phyloP scores from a whole-genome alignment of 2,888 invertebrate species.

The Agonum fuliginosum region DNA sequence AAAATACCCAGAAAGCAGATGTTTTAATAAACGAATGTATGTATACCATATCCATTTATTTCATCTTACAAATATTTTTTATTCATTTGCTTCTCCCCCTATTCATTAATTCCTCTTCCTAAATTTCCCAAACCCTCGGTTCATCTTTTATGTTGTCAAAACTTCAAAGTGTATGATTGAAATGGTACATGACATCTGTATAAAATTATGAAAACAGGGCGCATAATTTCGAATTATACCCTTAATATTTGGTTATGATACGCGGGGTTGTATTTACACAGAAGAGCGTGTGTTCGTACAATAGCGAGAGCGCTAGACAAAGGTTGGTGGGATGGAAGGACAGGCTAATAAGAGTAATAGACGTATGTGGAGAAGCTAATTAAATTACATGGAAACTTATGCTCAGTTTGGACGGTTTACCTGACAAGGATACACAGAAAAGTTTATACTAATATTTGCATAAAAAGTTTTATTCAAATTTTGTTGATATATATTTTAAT shows the following conservation, averaged over 20 bases:
- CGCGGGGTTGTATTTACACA: constrained; percentile 19
- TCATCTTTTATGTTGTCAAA: constrained; percentile 26
- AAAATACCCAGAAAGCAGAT: too few relatives aligned
- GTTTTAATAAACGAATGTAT: neutral
- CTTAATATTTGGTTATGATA: constrained; percentile 48
- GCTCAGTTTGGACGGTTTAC: too few relatives aligned
- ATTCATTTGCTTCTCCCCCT: neutral
- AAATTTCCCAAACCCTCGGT: neutral
- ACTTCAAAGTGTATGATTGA: constrained; percentile 51
- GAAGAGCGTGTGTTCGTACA: neutral
- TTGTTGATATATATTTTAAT: too few relatives aligned
- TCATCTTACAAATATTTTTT: neutral
- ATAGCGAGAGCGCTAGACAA: constrained; percentile 3
- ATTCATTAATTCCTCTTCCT: neutral
- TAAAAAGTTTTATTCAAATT: too few relatives aligned
- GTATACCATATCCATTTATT: neutral
- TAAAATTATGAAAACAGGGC: constrained; percentile 50
- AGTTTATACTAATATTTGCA: too few relatives aligned
- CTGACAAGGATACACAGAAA: too few relatives aligned
- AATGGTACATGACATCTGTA: constrained; percentile 53
- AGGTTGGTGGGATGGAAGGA: neutral
- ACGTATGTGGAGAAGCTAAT: constrained; percentile 3
- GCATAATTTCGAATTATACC: constrained; percentile 47
- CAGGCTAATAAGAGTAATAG: constrained; percentile 14
- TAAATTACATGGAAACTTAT: constrained; percentile 21